Evolutionary conservation across 2,888 invertebrate species (phyloP), one percentile per base, ranked within the genome.

Genomic region (Maniola hyperantus): DNA sequence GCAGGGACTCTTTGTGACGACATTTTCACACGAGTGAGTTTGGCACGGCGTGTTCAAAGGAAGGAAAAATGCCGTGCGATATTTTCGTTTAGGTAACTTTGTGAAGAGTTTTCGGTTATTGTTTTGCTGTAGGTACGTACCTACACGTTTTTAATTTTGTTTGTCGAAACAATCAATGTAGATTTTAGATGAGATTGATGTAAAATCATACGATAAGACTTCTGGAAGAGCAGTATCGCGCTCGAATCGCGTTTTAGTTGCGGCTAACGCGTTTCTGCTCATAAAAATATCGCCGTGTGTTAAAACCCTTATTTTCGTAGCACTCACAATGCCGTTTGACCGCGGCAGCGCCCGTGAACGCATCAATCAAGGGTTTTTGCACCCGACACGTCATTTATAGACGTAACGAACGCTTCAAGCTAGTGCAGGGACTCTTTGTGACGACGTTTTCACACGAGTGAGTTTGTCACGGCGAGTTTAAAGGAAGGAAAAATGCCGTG

Each of bases 281-380:
- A 2, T 36, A 4, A 39, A 39, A 26, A 26, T 26, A 26, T 26
- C 26, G 26, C 4, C 26, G 4, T 26, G 26, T 26, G 26, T 26
- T 2, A 26, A 26, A 4, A 26, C 2, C 26, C 26, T 26, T 26
- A 26, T 26, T 64, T 61, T 58, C 58, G 42, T 10, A 58, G 15
- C 46, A 50, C 18, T 18, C 63, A 42, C 60, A 62, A 57, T 64
- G 42, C 61, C 61, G 65, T 63, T 73, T 62, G 65, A 70, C 67
- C 61, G 63, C 59, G 67, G 39, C 58, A 62, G 59, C 60, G 39
- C 13, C 61, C 54, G 65, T 71, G 71, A 65, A 62, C 68, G 70
- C 69, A 73, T 74, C 74, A 74, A 72, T 74, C 73, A 74, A 57
- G 59, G 62, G 57, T 55, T 66, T 71, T 68, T 74, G 72, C 60